Conservation (phyloP, 2,888 invertebrate genomes). For the Phania funesta region DNA sequence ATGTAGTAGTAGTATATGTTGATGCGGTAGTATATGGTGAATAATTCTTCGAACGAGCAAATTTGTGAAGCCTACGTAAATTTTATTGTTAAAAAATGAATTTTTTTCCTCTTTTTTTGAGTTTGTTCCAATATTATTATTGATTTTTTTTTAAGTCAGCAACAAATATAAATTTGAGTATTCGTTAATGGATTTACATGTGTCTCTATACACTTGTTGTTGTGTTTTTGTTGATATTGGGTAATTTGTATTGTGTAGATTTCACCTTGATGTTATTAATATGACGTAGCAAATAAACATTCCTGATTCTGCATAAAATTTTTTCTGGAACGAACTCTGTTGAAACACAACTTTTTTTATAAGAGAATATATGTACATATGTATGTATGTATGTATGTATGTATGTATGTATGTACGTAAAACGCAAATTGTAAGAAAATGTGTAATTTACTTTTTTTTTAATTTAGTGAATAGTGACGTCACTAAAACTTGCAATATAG, state of each 20-base stretch:
- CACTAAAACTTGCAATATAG: too few species aligned
- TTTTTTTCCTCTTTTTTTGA: constrained; percentile 14
- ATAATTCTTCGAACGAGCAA: constrained; percentile 49
- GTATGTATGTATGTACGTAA: too few species aligned
- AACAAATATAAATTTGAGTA: constrained; percentile 4
- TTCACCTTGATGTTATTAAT: constrained; percentile 57
- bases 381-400: too few species aligned
- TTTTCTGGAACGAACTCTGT: too few species aligned
- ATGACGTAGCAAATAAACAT: constrained; percentile 49
- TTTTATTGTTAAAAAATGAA: neutral
- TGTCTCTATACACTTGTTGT: constrained; percentile 39
- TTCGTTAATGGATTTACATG: neutral
- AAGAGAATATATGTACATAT: too few species aligned
- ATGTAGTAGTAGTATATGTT: neutral
- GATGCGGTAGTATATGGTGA: neutral
- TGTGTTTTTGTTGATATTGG: constrained; percentile 3
- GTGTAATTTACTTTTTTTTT: too few species aligned
- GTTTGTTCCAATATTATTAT: constrained; percentile 27
- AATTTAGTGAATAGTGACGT: too few species aligned
- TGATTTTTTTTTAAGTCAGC: constrained; percentile 4
- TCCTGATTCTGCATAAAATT: neutral
- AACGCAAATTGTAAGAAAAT: too few species aligned
- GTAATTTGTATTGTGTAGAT: constrained; percentile 51
- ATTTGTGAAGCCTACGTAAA: constrained; percentile 31
- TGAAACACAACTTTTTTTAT: too few species aligned